Evolutionary conservation across 2,888 invertebrate species (phyloP).

Genomic region (Meliscaeva auricollis): DNA sequence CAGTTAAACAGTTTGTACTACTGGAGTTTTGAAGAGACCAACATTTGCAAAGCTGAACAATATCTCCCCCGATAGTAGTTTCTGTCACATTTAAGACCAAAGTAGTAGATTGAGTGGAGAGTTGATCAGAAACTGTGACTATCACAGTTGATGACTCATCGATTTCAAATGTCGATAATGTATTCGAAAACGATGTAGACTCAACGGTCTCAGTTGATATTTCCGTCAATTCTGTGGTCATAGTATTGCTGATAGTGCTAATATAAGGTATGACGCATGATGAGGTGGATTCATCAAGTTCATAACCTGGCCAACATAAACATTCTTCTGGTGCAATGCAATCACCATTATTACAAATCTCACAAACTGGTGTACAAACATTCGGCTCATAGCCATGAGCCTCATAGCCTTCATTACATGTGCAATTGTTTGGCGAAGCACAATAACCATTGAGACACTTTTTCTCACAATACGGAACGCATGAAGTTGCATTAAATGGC

Average conservation of each 20-base stretch:
- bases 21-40: conserved; percentile 36
- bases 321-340: conserved; percentile 77
- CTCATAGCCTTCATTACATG: conserved; percentile 81
- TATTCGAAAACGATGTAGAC: neutral
- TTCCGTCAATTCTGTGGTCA: neutral
- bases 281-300: conserved; percentile 33
- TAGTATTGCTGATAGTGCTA: neutral
- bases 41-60: conserved; percentile 26
- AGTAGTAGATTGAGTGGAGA: neutral
- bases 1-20: neutral
- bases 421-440: conserved; percentile 81
- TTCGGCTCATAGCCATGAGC: conserved; percentile 62
- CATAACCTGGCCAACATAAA: conserved; percentile 77
- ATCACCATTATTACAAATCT: conserved; percentile 74
- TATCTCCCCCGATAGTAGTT: too few relatives aligned
- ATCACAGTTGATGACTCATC: neutral
- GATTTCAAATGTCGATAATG: neutral
- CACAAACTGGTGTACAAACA: conserved; percentile 77
- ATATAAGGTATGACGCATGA: neutral
- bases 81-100: neutral
- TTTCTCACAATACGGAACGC: conserved; percentile 58
- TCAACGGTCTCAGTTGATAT: too few relatives aligned
- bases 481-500: conserved; percentile 79
- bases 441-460: conserved; percentile 78
- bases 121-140: neutral